phyloP scores from a whole-genome alignment of 30 jellyfish, hydroid and myxozoan species.

The Cassiopea xamachana region DNA sequence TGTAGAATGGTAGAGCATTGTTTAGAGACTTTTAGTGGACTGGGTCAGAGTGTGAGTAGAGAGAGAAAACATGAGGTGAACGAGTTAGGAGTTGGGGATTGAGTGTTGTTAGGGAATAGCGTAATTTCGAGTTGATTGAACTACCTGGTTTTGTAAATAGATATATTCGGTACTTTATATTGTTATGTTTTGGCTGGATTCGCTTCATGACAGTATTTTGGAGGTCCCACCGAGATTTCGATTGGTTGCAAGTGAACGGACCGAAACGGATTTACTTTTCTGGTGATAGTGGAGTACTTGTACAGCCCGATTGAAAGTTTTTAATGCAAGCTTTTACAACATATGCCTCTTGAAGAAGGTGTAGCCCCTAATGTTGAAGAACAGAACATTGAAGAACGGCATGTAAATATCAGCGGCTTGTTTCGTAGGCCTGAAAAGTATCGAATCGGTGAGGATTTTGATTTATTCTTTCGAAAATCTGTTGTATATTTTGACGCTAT shows the following conservation, averaged over 20 bases:
- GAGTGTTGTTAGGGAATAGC: no score
- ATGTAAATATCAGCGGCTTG: not conserved
- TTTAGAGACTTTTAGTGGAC: no score
- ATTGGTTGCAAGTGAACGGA: not conserved
- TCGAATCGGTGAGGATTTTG: slow-evolving; percentile 45
- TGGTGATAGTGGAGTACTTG: not conserved
- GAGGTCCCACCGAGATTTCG: not conserved
- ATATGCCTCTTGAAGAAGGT: not conserved
- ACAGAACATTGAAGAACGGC: not conserved
- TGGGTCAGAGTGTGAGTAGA: no score
- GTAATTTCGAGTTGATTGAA: no score
- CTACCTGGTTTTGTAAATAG: no score
- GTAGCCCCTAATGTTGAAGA: no score
- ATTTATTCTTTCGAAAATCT: slow-evolving; percentile 21
- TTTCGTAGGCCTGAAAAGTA: slow-evolving; percentile 40
- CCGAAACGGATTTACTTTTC: not conserved
- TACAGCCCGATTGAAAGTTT: not conserved
- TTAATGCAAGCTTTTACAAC: not conserved
- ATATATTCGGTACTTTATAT: no score
- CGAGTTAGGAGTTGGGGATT: no score
- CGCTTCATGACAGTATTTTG: no score
- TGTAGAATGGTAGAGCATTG: no score
- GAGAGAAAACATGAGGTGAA: no score
- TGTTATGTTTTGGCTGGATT: no score
- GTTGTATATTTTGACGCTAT: slow-evolving; percentile 32